phyloP scores from a whole-genome alignment of 2,797 vertebrate genomes.

The Peromyscus melanophrys region DNA sequence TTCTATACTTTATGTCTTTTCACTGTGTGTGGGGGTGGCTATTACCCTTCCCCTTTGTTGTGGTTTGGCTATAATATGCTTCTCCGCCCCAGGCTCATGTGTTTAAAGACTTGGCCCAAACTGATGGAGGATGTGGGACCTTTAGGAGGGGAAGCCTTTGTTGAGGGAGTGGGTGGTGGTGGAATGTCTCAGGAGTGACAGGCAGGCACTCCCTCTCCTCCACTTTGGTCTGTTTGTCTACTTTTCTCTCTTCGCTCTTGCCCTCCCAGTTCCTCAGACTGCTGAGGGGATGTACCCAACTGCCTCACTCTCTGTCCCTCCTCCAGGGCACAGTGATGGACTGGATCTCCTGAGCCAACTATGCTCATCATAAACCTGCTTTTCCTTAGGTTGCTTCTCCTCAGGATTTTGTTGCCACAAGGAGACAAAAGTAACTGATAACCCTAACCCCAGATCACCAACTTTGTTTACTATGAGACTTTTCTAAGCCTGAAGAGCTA shows the following conservation, averaged over 20 bases:
- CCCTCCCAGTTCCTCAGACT: neutral
- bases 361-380: neutral
- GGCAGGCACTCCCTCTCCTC: neutral
- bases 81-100: neutral
- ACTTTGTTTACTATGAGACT: neutral
- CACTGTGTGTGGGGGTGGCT: fast-evolving
- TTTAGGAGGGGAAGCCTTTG: neutral
- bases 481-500: neutral
- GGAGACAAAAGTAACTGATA: neutral
- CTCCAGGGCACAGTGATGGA: neutral
- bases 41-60: neutral
- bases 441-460: neutral
- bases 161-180: neutral
- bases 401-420: neutral
- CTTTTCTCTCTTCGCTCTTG: neutral
- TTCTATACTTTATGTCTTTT: neutral
- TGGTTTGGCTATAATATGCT: neutral
- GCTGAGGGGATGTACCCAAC: neutral
- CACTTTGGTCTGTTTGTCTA: neutral
- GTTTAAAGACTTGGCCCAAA: conserved; percentile 2
- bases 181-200: neutral
- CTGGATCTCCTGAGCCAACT: neutral
- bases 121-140: neutral
- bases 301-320: neutral
- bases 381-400: neutral